Percentiles rank a stretch among this genome's conserved stretches.
phyloP scores from a whole-genome alignment of 2,797 vertebrate species.

The Numenius phaeopus region DNA sequence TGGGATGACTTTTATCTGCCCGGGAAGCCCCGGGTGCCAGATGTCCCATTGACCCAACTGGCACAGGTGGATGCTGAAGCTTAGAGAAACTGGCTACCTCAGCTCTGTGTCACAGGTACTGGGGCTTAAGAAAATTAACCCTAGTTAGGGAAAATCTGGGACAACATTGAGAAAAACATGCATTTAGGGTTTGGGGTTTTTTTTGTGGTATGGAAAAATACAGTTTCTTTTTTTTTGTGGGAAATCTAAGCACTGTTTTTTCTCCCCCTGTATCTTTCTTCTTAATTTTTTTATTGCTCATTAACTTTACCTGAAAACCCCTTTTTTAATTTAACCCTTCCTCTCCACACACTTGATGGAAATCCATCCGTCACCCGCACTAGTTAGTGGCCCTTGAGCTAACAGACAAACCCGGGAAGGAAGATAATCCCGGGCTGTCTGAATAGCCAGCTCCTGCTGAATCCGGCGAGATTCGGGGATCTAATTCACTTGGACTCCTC shows the following conservation, averaged over 20 bases:
- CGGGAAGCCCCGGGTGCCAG: not conserved
- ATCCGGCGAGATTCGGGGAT: not conserved
- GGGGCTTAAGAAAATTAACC: not conserved
- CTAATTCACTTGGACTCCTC: not conserved
- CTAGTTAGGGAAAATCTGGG: not conserved
- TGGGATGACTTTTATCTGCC: not conserved
- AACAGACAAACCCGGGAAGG: not conserved
- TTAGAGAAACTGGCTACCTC: not conserved
- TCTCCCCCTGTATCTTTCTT: not conserved
- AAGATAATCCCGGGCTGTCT: not conserved
- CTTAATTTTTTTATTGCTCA: not conserved
- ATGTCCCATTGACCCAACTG: not conserved
- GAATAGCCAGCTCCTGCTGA: not conserved
- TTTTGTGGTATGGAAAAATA: not conserved
- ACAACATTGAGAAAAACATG: not conserved
- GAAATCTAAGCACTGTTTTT: not conserved
- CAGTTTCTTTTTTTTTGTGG: rapidly evolving
- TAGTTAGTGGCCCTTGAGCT: not conserved
- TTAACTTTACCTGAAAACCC: not conserved
- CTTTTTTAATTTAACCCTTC: not conserved
- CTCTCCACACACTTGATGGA: not conserved
- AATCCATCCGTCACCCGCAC: not conserved
- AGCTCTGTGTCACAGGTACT: not conserved
- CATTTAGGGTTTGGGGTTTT: not conserved
- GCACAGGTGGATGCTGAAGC: not conserved